Base-by-base conservation (phyloP, 2,888 invertebrate genomes). In the Drosophila mercatorum region DNA sequence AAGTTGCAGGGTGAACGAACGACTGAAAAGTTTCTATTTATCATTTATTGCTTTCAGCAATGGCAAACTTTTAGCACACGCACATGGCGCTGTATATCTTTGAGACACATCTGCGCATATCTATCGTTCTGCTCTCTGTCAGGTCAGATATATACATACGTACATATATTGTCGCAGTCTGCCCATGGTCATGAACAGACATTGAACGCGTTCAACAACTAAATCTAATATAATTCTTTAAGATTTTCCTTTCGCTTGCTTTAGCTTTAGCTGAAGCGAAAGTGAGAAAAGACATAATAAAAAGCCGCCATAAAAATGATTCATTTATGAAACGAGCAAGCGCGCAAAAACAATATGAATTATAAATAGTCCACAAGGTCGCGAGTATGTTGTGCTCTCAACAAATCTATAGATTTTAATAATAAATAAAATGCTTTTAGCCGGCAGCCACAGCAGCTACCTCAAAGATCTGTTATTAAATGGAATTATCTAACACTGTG, bases 281-380 rank as follows among this genome's bases (percentile, higher is more conserved):
- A 88, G 83, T 88, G 57, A 71, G 43, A 65, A 68, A 79, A 56
- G 43, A 69, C 51, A 60, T 28, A 38, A 70, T 68, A 58, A 31
- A 66, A 72, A 62, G 17, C 51, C 12, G 58, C 44, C 68, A 65
- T 83, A 52, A 78, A 81, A 83, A 78, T 83, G 81, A 86, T 83
- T 85, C 78, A 80, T 83, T 69, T 82, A 55, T 68, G 66, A 65
- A 72, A 53, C 43, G 40, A 68, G 34, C 60, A 17, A 60, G 51
- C 41, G 43, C 61, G 56, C 57, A 70, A 72, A 72, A 34, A 82
- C 68, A 64, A 69, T 56, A 66, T 61, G 17, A 52, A 46, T 78
- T 83, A 86, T 71, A 73, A 86, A 88, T 83, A 83, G 83, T n/a
- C 44, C 22, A 60, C 86, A 83, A 83, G 83, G 88, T 88, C 75